These are phyloP conservation scores for Thera britannica DNA, from an alignment of 2,888 invertebrate species.

Conservation along the genomic window DNA sequence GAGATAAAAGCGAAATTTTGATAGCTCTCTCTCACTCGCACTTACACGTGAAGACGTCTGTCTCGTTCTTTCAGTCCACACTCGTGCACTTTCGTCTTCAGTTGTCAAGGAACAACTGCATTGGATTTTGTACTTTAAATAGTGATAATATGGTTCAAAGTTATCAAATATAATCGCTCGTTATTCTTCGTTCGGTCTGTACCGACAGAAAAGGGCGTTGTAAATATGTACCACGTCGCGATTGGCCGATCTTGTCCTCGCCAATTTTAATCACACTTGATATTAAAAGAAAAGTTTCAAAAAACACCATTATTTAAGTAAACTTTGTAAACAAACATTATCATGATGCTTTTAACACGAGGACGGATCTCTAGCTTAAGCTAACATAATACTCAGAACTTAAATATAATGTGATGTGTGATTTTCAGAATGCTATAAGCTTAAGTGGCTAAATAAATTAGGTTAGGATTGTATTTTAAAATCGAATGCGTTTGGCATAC, in stretches of 20 bases:
- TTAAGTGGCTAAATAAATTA: slow-evolving; percentile 76
- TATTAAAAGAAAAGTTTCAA: slow-evolving; percentile 15
- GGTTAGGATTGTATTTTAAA: slow-evolving; percentile 68
- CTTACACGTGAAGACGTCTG: background rate
- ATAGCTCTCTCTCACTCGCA: slow-evolving; percentile 1
- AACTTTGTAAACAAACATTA: slow-evolving; percentile 12
- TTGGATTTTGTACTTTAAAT: background rate
- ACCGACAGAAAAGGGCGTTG: slow-evolving; percentile 1
- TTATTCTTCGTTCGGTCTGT: background rate
- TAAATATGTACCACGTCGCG: background rate
- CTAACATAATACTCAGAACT: slow-evolving; percentile 69
- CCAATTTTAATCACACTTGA: slow-evolving; percentile 19
- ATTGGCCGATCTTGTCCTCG: slow-evolving; percentile 16
- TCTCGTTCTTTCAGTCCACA: background rate
- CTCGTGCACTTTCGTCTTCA: background rate
- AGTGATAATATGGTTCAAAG: slow-evolving; percentile 1
- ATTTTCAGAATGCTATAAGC: slow-evolving; percentile 74
- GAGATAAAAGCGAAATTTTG: background rate
- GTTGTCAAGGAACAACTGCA: background rate
- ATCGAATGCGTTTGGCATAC: slow-evolving; percentile 43
- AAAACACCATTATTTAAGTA: slow-evolving; percentile 8
- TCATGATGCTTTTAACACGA: slow-evolving; percentile 44
- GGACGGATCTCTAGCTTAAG: slow-evolving; percentile 62
- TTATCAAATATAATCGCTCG: background rate
- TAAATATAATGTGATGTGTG: slow-evolving; percentile 61